Conservation (phyloP, 2,113 vertebrate species). For the Amphilophus citrinellus region DNA sequence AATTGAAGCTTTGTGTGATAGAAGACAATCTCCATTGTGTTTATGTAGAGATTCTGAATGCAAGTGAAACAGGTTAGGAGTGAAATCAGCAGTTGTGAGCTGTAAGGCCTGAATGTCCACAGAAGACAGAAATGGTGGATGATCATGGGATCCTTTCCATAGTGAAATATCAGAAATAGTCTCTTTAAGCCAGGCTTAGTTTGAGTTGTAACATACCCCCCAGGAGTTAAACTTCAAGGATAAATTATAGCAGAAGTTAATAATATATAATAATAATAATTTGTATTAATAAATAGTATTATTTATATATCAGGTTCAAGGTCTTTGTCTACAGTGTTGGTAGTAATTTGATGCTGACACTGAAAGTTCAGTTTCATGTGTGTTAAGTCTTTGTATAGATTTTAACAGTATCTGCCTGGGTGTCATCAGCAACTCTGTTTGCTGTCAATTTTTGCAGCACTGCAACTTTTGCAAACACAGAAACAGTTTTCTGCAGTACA, state of each 20-base stretch:
- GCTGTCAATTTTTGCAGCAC: neutral
- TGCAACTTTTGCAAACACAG: neutral
- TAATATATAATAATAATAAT: neutral
- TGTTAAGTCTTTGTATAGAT: neutral
- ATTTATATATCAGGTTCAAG: no score
- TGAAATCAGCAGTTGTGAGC: neutral
- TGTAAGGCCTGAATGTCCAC: neutral
- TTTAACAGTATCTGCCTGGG: no score
- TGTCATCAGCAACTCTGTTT: neutral
- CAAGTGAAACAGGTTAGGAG: no score
- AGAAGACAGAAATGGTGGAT: neutral
- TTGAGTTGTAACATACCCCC: neutral
- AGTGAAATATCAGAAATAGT: neutral
- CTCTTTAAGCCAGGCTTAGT: no score
- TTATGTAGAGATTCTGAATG: neutral
- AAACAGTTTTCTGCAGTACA: neutral
- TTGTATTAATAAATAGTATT: neutral
- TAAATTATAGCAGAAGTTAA: neutral
- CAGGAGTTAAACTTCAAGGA: neutral
- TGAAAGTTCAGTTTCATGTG: neutral
- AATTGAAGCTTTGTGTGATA: neutral
- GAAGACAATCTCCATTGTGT: neutral
- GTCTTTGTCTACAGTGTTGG: neutral
- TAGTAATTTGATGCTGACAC: neutral
- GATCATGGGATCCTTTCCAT: neutral